Base-by-base conservation (phyloP, 2,113 vertebrate genomes). In the Neoarius graeffei region DNA sequence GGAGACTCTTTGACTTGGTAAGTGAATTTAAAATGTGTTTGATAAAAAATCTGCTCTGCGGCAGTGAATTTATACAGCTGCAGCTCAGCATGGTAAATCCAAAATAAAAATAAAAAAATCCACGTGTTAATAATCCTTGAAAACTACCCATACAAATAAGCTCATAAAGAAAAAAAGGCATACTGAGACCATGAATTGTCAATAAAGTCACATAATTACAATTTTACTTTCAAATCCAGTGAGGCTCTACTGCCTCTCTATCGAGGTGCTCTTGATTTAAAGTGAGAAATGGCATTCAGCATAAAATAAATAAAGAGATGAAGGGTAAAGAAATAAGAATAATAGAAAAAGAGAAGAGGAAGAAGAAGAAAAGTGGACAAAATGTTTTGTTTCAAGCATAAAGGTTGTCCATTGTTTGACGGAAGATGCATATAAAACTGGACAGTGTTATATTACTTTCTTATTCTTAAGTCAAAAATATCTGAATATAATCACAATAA, bases 211-310 rank as follows among this genome's bases (percentile, higher is more conserved):
- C 48, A 85, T 88, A 59, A 87, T 82, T 76, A 85, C 20, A 19
- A 73, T 62, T 86, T 48, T 25, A 3, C 35, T 64, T 64, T 52
- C 35, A 48, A 76, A 42, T 85, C 30, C 56, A 62, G 2, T 74
- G 56, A 74, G 84, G 85, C 62, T 67, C 57, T 48, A 13, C 67
- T 67, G 1, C 35, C 64, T 52, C 23, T 35, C 48, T 74, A 81
- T 35, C 14, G 89, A 93, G 88, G 89, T 88, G 84, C 82, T 90
- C 64, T 76, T 52, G 84, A 42, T 13, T 56, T 79, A 56, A 54
- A 52, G 59, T 35, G 74, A 82, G 56, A 83, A 95, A 94, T 89
- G 91, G 92, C 90, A 92, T 92, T 93, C 94, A 90, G 92, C 93
- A 94, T 94, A 94, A 94, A 60, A 94, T 94, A 94, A 81, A 81